Percentiles rank a stretch among this genome's conserved stretches.
These are phyloP conservation scores for Panonychus citri DNA, from an alignment of 1,140 invertebrate species.

Conservation along the genomic window DNA sequence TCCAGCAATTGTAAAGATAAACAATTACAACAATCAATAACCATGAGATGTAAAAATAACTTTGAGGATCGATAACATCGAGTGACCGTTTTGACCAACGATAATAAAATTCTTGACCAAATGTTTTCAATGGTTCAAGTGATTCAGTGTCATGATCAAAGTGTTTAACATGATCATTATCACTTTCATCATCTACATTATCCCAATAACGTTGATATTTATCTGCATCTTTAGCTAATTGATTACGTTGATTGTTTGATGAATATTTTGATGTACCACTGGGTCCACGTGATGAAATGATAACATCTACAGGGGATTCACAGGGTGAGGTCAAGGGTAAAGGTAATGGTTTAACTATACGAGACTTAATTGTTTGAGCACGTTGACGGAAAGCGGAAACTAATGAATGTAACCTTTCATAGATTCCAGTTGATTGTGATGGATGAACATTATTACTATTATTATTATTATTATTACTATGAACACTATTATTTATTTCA, in stretches of 20 bases:
- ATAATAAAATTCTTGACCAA: neutral
- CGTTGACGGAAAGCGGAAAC: neutral
- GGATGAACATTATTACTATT: too few species aligned
- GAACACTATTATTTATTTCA: too few species aligned
- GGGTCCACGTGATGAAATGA: too few species aligned
- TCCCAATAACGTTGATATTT: too few species aligned
- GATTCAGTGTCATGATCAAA: neutral
- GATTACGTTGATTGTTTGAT: too few species aligned
- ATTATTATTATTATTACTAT: too few species aligned
- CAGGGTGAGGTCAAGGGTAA: neutral
- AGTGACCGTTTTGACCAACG: neutral
- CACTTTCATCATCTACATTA: too few species aligned
- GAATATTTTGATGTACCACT: neutral
- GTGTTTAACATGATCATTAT: too few species aligned
- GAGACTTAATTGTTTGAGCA: neutral
- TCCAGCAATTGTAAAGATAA: constrained; percentile 68
- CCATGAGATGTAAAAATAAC: constrained; percentile 45
- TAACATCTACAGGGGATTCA: neutral
- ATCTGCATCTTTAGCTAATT: neutral
- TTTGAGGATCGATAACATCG: neutral
- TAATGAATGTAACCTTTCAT: neutral
- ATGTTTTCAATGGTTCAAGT: neutral
- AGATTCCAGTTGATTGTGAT: too few species aligned
- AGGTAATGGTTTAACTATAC: neutral
- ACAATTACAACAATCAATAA: constrained; percentile 47